These are phyloP conservation scores for Cydia amplana DNA, from an alignment of 1,140 invertebrate species.

Conservation along the genomic window DNA sequence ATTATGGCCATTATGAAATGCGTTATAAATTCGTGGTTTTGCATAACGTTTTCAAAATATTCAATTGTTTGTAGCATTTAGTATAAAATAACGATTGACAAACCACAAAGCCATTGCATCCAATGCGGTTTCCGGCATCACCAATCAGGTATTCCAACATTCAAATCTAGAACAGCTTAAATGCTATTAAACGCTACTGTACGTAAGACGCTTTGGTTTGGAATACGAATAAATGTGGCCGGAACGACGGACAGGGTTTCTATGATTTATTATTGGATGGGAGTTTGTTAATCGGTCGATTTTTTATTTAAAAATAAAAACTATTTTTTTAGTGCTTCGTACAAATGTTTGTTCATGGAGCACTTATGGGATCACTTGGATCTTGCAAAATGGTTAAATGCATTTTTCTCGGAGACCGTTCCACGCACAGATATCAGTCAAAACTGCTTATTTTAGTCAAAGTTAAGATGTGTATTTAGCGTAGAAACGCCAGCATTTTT, in stretches of 20 bases:
- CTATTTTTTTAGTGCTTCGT: too few species aligned
- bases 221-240: background rate
- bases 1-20: too few species aligned
- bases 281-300: background rate
- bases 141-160: conserved; percentile 4
- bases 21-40: conserved; percentile 30
- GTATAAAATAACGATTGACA: conserved; percentile 4
- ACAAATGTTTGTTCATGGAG: too few species aligned
- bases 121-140: conserved; percentile 18
- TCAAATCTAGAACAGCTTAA: background rate
- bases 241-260: conserved; percentile 6
- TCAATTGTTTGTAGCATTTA: background rate
- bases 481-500: too few species aligned
- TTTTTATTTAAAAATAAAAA: too few species aligned
- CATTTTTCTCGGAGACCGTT: too few species aligned
- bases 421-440: too few species aligned
- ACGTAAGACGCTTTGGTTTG: background rate
- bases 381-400: too few species aligned
- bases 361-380: too few species aligned
- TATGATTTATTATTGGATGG: conserved; percentile 15
- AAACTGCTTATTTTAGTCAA: too few species aligned
- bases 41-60: conserved; percentile 6
- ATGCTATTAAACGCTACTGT: background rate
- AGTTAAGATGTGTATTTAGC: too few species aligned
- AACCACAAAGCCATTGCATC: conserved; percentile 10